phyloP scores from a whole-genome alignment of 2,113 vertebrate species.

The Cranoglanis bouderius region DNA sequence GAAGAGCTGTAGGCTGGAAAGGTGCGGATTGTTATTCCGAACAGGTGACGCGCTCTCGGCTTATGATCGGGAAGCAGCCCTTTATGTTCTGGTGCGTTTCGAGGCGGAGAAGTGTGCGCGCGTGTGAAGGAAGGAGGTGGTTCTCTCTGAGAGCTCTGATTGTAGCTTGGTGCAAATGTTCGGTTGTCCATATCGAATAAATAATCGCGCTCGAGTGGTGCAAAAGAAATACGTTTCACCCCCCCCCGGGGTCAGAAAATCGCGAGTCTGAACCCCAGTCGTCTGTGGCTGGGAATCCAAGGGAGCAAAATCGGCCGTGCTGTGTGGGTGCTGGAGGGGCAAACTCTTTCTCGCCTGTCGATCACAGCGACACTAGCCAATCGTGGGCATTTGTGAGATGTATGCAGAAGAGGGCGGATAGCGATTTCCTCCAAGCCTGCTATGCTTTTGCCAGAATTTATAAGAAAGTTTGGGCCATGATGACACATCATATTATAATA shows the following conservation, averaged over 20 bases:
- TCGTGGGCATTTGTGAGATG: neutral
- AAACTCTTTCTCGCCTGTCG: neutral
- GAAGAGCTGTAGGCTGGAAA: neutral
- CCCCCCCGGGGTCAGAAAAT: neutral
- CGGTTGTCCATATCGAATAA: neutral
- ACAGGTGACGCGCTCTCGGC: constrained; percentile 29
- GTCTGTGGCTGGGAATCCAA: too few species aligned
- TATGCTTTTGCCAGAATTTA: neutral
- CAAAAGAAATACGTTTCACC: neutral
- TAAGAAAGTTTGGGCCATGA: neutral
- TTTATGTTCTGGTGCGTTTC: constrained; percentile 45
- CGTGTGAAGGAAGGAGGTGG: neutral
- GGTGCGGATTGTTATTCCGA: constrained; percentile 41
- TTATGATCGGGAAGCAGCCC: constrained; percentile 35
- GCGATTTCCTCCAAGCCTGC: neutral
- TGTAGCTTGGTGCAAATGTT: too few species aligned
- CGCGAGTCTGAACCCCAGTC: too few species aligned
- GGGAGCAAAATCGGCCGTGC: neutral
- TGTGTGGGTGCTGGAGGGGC: neutral
- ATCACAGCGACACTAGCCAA: neutral
- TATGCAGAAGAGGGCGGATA: neutral
- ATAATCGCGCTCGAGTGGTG: neutral
- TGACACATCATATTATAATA: neutral
- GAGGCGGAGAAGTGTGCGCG: constrained; percentile 5
- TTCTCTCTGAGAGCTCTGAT: neutral